These are phyloP conservation scores for Sinocyclocheilus anophthalmus DNA, from an alignment of 2,113 vertebrate species.

Conservation along the genomic window DNA sequence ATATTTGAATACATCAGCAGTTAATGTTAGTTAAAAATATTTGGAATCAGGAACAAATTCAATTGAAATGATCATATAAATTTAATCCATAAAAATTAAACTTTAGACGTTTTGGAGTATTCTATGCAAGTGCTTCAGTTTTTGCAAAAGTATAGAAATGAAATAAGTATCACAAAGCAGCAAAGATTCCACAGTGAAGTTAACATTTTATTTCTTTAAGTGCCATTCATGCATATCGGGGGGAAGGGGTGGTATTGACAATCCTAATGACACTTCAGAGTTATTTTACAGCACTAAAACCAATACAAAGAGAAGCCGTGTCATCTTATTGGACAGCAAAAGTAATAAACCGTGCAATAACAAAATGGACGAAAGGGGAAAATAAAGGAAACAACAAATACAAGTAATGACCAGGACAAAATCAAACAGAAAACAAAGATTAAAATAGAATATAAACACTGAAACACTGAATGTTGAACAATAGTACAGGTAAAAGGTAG, in stretches of 20 bases:
- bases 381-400: constrained; percentile 78
- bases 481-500: constrained; percentile 89
- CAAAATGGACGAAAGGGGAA: constrained; percentile 72
- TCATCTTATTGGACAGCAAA: constrained; percentile 86
- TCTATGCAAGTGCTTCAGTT: not conserved
- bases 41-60: not conserved
- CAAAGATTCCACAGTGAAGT: constrained; percentile 84
- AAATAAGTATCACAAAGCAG: constrained; percentile 8
- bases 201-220: constrained; percentile 91
- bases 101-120: not conserved
- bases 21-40: not conserved
- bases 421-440: constrained; percentile 71
- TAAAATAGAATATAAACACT: constrained; percentile 90
- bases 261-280: constrained; percentile 90
- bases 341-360: constrained; percentile 96
- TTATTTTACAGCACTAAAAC: constrained; percentile 94
- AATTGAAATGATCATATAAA: not conserved
- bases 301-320: constrained; percentile 89
- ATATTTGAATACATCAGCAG: too few species aligned
- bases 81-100: not conserved
- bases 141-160: not conserved
- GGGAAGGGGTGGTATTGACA: constrained; percentile 83
- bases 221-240: constrained; percentile 96
- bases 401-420: constrained; percentile 72
- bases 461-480: constrained; percentile 94